Evolutionary conservation across 2,797 vertebrate species (phyloP).

Genomic region (Syndactyla subalaris): DNA sequence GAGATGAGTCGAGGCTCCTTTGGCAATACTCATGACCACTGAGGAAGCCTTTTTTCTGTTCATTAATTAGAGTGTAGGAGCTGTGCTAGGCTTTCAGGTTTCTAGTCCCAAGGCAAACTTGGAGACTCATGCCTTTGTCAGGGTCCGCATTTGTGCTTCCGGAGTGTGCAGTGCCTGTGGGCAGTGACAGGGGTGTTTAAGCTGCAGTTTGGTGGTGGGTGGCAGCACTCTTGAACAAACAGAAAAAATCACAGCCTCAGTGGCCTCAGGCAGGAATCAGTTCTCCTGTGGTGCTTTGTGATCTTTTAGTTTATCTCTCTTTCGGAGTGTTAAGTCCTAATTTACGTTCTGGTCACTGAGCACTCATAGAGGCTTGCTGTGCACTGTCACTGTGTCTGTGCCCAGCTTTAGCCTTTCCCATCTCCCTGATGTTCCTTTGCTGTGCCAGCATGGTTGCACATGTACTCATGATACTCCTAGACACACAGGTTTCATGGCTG

Average conservation of each 20-base stretch:
- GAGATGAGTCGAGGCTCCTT: not conserved
- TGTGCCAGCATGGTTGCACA: not conserved
- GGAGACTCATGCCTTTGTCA: not conserved
- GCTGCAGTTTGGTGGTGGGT: not conserved
- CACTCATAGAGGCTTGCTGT: not conserved
- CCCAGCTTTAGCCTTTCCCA: not conserved
- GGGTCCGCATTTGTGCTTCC: not conserved
- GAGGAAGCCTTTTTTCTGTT: not conserved
- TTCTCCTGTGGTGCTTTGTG: not conserved
- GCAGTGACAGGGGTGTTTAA: not conserved
- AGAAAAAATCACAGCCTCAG: not conserved
- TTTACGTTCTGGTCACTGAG: not conserved
- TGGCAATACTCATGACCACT: not conserved
- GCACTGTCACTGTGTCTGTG: rapidly evolving
- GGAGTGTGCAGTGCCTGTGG: not conserved
- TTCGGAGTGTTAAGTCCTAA: not conserved
- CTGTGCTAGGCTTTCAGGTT: not conserved
- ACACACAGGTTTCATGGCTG: rapidly evolving
- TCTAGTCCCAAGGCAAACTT: not conserved
- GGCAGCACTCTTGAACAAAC: not conserved
- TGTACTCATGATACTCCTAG: not conserved
- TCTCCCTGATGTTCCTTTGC: not conserved
- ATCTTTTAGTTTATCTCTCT: not conserved
- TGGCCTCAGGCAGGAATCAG: not conserved
- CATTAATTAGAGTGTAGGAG: not conserved